Evolutionary conservation across 1,140 invertebrate genomes (phyloP), one percentile per base, ranked within the genome.

Genomic region (Potamilus streckersoni): DNA sequence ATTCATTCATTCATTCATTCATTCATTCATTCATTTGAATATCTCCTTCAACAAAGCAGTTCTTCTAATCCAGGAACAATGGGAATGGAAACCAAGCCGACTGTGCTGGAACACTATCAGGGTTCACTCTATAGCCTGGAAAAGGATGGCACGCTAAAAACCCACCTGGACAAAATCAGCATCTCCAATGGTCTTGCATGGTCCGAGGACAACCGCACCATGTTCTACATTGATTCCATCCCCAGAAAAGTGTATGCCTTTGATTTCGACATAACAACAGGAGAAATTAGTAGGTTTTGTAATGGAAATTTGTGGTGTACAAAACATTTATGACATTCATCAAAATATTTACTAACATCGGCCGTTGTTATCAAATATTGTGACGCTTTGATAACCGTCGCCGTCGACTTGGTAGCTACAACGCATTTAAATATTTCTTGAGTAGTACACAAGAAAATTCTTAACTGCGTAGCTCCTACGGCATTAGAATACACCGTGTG

Each of bases 191-290:
- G 74, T 49, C 68, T 97, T 12, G 93, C 93, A 14, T 97, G 96
- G 96, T 93, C 93, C 79, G 84, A 90, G 12, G 91, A 93, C 63
- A 92, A 93, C 73, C 92, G 92, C 38, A 93, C 92, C 49, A 86
- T 92, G 79, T 92, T 87, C 79, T 92, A 86, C 79, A 90, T 91
- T 67, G 91, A 92, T 78, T 89, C 90, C 15, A 82, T 85, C 6
- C 85, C 86, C 27, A 78, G 85, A 65, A 78, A 86, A 73, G 85
- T 92, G 17, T 91, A 88, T 79, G 92, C 92, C 56, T 96, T 94
- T 83, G 93, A 96, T 85, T 97, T 93, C 82, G 92, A 96, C 81
- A 90, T 93, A 14, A 88, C 91, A 5, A 92, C 90, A 11, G 95
- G 94, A 27, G 89, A 92, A 19, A 92, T 93, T 59, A 90, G 94